Conservation (phyloP, 2,113 vertebrate genomes). For the Callipepla squamata region DNA sequence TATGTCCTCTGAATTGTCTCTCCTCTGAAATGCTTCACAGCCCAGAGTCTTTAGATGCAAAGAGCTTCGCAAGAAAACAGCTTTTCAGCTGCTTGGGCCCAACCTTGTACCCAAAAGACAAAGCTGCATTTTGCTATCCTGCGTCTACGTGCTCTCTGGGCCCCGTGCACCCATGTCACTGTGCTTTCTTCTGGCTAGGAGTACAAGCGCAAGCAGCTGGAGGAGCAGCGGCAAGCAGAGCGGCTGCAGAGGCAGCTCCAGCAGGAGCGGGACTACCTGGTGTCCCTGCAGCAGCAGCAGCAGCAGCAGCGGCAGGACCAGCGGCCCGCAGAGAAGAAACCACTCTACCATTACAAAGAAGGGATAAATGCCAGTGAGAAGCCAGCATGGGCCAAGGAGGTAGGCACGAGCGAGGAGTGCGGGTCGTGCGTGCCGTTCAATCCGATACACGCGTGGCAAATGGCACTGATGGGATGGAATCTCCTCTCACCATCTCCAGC, state of each 20-base stretch:
- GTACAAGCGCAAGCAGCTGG: slow-evolving; percentile 97
- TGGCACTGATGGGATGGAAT: background rate
- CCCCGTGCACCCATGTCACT: background rate
- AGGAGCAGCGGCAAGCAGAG: slow-evolving; percentile 97
- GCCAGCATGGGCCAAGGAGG: slow-evolving; percentile 97
- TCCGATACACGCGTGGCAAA: fast-evolving
- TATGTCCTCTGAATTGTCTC: background rate
- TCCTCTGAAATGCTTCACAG: background rate
- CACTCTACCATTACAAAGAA: slow-evolving; percentile 98
- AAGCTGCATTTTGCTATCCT: background rate
- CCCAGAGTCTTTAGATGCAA: background rate
- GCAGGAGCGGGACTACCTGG: slow-evolving; percentile 94
- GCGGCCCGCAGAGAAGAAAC: slow-evolving; percentile 92
- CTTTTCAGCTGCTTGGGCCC: background rate
- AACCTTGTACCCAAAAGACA: background rate
- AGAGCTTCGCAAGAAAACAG: background rate
- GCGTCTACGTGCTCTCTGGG: fast-evolving
- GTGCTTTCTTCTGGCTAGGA: slow-evolving; percentile 79
- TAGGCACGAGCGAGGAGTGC: slow-evolving; percentile 14
- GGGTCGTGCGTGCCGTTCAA: background rate
- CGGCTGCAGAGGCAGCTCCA: slow-evolving; percentile 95
- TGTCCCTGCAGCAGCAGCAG: slow-evolving; percentile 90
- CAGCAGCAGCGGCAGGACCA: slow-evolving; percentile 89
- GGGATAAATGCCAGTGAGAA: slow-evolving; percentile 94
- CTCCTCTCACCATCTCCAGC: background rate